A percentile compares a stretch with the other conserved stretches of the same genome.
Conservation (phyloP, 2,113 vertebrate species). For the Gorilla gorilla region DNA sequence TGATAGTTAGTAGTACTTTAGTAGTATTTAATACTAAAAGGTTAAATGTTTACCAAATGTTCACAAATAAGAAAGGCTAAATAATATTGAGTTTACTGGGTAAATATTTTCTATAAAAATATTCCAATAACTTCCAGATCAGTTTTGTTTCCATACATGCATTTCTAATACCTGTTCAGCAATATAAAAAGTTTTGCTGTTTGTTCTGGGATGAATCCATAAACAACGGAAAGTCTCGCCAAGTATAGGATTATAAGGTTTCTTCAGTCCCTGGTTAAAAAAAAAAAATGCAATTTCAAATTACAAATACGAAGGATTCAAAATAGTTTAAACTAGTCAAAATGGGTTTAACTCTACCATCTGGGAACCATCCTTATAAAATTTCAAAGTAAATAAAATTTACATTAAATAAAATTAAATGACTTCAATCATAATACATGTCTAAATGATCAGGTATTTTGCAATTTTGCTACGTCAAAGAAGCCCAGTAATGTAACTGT, state of each 20-base stretch:
- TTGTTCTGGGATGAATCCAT: constrained; percentile 97
- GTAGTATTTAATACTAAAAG: not conserved
- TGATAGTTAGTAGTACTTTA: not conserved
- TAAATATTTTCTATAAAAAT: constrained; percentile 48
- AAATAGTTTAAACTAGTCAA: constrained; percentile 45
- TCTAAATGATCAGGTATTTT: constrained; percentile 32
- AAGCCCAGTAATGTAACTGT: not conserved
- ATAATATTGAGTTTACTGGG: constrained; percentile 19
- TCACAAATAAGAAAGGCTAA: constrained; percentile 33
- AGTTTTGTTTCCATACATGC: constrained; percentile 28
- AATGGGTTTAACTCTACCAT: not conserved
- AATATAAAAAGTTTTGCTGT: constrained; percentile 99
- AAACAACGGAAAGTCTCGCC: constrained; percentile 97
- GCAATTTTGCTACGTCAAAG: constrained; percentile 19
- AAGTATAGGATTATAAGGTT: constrained; percentile 99
- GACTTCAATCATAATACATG: not conserved
- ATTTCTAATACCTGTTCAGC: constrained; percentile 92
- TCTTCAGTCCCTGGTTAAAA: constrained; percentile 93
- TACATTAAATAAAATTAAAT: constrained; percentile 27
- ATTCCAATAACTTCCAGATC: not conserved
- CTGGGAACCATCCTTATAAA: not conserved
- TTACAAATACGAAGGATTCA: constrained; percentile 24
- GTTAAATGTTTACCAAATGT: not conserved
- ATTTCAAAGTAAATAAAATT: constrained; percentile 4
- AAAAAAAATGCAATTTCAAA: constrained; percentile 15